Base-by-base conservation (phyloP, 2,113 vertebrate genomes). In the Aix galericulata region DNA sequence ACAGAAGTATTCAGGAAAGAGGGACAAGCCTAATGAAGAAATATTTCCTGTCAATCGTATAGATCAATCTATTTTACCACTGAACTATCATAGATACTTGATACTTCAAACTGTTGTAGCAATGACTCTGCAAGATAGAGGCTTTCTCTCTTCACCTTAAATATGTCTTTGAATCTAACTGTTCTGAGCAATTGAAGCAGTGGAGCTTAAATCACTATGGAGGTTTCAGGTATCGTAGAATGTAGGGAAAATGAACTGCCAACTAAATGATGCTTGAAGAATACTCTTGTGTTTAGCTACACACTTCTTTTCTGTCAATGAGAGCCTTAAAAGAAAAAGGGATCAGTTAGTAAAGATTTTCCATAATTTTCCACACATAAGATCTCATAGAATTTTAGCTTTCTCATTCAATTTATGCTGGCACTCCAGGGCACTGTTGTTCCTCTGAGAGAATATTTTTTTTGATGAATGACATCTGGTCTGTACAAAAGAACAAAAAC, bases 271-370 rank as follows among this genome's bases (percentile, higher is more conserved):
- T 76, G 31, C 42, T 96, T 91, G 80, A 86, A 76, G 89, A 96
- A 95, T 94, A 88, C 16, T 62, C 8, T 46, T 82, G 13, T 86
- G 73, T 83, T 80, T 86, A 81, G 93, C 74, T 88, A 60, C 48
- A 88, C 58, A 3, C 20, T 68, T 38, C 17, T 83, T 34, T 85
- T 69, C 40, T 87, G 68, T 84, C 88, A 78, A 8, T 79, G 34
- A 91, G 34, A 73, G 29, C 25, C 23, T 74, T 95, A 59, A 93
- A 95, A 69, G 59, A 42, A 81, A 94, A 94, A 89, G 2, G 5
- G 4, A 80, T 88, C 77, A 82, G 76, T 27, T 91, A 44, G 38
- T 75, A 96, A 88, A 92, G n/a, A 78, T 95, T 95, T 96, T 87
- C 52, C 67, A 26, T 88, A 88, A 8, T 64, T 86, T 92, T 95